phyloP scores from a whole-genome alignment of 2,113 vertebrate species.

The Vombatus ursinus region DNA sequence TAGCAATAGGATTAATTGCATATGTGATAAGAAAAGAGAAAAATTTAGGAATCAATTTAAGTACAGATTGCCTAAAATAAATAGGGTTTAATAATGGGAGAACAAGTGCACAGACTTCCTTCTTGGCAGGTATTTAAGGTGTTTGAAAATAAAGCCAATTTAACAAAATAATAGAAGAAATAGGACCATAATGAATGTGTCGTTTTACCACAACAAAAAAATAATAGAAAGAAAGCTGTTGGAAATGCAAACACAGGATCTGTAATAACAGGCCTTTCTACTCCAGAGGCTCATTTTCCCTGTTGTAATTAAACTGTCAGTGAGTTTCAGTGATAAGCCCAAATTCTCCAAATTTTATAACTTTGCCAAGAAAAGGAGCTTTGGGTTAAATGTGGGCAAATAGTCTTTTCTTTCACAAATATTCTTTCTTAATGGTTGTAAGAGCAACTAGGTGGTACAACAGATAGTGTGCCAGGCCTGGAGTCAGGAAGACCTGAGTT shows the following conservation, averaged over 20 bases:
- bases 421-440: background rate
- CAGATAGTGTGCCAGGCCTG: background rate
- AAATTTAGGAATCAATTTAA: slow-evolving; percentile 26
- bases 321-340: slow-evolving; percentile 41
- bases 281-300: slow-evolving; percentile 48
- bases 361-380: slow-evolving; percentile 33
- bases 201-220: slow-evolving; percentile 39
- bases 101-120: slow-evolving; percentile 25
- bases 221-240: slow-evolving; percentile 38
- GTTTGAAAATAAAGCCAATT: slow-evolving; percentile 54
- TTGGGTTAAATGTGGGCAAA: slow-evolving; percentile 16
- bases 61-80: slow-evolving; percentile 36
- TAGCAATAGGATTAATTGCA: slow-evolving; percentile 26
- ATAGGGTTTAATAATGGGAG: slow-evolving; percentile 34
- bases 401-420: background rate
- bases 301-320: slow-evolving; percentile 48
- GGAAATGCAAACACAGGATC: slow-evolving; percentile 32
- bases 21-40: slow-evolving; percentile 46
- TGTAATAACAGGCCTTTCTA: slow-evolving; percentile 49
- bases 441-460: background rate
- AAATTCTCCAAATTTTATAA: slow-evolving; percentile 48
- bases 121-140: slow-evolving; percentile 50
- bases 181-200: slow-evolving; percentile 50
- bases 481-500: background rate
- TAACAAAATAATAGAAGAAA: slow-evolving; percentile 60